phyloP scores from a whole-genome alignment of 2,888 invertebrate species.

The Leucophenga montana region DNA sequence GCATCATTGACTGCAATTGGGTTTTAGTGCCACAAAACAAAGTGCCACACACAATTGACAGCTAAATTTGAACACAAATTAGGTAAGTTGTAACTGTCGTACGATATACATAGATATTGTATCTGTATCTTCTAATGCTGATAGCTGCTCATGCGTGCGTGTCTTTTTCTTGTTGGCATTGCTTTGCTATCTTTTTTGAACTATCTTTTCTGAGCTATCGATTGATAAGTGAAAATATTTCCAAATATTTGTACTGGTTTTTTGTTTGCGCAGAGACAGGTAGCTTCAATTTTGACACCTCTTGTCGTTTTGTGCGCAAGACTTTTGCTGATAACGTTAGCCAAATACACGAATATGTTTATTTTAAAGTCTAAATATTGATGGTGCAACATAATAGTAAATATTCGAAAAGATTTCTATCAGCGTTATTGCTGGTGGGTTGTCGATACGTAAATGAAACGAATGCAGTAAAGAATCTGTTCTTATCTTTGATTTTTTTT shows the following conservation, averaged over 20 bases:
- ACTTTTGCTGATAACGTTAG: too few relatives aligned
- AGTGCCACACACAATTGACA: background rate
- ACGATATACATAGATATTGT: too few relatives aligned
- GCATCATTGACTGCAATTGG: conserved; percentile 26
- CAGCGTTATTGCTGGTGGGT: too few relatives aligned
- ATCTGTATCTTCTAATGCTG: background rate
- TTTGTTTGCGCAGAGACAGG: conserved; percentile 39
- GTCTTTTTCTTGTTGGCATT: conserved; percentile 17
- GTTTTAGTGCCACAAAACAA: too few relatives aligned
- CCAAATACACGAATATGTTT: too few relatives aligned
- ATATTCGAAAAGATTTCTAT: too few relatives aligned
- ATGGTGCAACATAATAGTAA: too few relatives aligned
- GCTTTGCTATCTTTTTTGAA: conserved; percentile 10
- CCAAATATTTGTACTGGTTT: conserved; percentile 34
- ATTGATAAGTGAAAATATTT: conserved; percentile 14
- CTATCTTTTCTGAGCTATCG: conserved; percentile 11
- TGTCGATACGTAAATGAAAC: too few relatives aligned
- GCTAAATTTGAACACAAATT: background rate
- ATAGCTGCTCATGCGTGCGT: conserved; percentile 20
- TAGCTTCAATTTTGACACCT: conserved; percentile 40
- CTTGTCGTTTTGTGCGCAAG: too few relatives aligned
- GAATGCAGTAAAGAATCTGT: too few relatives aligned
- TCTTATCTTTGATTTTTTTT: too few relatives aligned
- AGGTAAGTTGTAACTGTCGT: background rate
- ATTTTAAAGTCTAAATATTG: too few relatives aligned